Evolutionary conservation across 1,140 invertebrate species (phyloP), one percentile per base, ranked within the genome.

Genomic region (Pomacea maculata): DNA sequence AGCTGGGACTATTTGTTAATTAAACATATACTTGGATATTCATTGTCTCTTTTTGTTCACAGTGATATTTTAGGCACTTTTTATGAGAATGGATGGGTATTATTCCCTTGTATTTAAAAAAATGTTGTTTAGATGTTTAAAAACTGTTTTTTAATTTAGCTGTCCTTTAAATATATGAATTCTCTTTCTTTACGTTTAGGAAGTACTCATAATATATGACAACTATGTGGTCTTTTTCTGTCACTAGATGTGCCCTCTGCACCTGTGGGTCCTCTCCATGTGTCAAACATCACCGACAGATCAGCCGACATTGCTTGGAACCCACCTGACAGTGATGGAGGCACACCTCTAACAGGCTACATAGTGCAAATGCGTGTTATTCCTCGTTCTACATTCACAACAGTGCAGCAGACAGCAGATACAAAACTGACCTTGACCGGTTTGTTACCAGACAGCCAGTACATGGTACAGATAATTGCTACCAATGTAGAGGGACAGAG

Each of bases 281-380:
- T 97, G 0, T 96, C 98, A 87, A 95, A 97, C 82, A 95, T 99
- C 68, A 98, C 96, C 0, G 97, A 96, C 85, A 96, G 97, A 86
- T 97, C 96, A 80, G 97, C 98, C 14, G 97, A 96, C 0, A 91
- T 99, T 70, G 95, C 96, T 87, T 99, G 98, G 98, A 95, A 97
- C 81, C 97, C 98, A 89, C 98, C 98, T 57, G 97, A 98, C 87
- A 97, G 98, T 89, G 98, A 99, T 92, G 98, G 98, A 86, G 98
- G 98, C 63, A 95, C 96, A 88, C 97, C 97, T 12, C 94, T 99
- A 19, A 95, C 96, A 0, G 95, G 96, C 89, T 99, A 99, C 88
- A 92, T 95, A 55, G 95, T 99, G 25, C 97, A 98, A 91, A 98
- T 98, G 52, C 78, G 84, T 67, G 82, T 97, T 98, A 12, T 95